A percentile compares a stretch with the other conserved stretches of the same genome.
Conservation (phyloP, 2,888 invertebrate genomes). For the Tryphoninae sp. region DNA sequence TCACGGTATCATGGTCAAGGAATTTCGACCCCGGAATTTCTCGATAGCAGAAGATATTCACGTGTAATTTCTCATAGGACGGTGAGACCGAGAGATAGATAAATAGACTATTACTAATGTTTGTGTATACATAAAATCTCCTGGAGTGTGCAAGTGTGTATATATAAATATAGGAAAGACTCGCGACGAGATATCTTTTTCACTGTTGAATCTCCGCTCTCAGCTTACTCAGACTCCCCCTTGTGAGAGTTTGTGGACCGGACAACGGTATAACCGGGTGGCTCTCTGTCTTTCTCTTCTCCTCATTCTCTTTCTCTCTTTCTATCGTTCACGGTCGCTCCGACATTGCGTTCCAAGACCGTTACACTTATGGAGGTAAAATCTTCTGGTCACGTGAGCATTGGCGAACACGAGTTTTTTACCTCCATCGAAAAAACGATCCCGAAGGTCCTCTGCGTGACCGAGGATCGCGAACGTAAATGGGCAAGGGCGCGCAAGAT, state of each 20-base stretch:
- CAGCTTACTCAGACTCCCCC: conserved; percentile 56
- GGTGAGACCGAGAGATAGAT: conserved; percentile 32
- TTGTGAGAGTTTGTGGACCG: conserved; percentile 78
- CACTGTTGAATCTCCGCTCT: conserved; percentile 43
- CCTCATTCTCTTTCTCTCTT: conserved; percentile 21
- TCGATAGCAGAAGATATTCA: conserved; percentile 40
- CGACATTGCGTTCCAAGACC: conserved; percentile 74
- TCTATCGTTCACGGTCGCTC: conserved; percentile 57
- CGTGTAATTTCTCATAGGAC: conserved; percentile 38
- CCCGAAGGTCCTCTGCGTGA: neutral
- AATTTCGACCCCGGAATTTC: conserved; percentile 52
- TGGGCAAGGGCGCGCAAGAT: neutral
- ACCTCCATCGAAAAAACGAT: neutral
- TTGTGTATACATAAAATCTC: neutral
- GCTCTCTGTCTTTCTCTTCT: conserved; percentile 40
- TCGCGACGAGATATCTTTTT: conserved; percentile 57
- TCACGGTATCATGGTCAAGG: conserved; percentile 19
- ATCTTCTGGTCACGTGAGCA: conserved; percentile 52
- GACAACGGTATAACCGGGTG: conserved; percentile 66
- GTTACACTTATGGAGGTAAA: conserved; percentile 79
- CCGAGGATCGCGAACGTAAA: conserved; percentile 11
- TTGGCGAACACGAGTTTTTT: conserved; percentile 2
- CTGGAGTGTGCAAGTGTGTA: neutral
- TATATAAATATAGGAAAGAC: conserved; percentile 25
- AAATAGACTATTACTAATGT: conserved; percentile 1